A percentile compares a stretch with the other conserved stretches of the same genome.
phyloP scores from a whole-genome alignment of 2,113 vertebrate species.

The Electrona antarctica region DNA sequence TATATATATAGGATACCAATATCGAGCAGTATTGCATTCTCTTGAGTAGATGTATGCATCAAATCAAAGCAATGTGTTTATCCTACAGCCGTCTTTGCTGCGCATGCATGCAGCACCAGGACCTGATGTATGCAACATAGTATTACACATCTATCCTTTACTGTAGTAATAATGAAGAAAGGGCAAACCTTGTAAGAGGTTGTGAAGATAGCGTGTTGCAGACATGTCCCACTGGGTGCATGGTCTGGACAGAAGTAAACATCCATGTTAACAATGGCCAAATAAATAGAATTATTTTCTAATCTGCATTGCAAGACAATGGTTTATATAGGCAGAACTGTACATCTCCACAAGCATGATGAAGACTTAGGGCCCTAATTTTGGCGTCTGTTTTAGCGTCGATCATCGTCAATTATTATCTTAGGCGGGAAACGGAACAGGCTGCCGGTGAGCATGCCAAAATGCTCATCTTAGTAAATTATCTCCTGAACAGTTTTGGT shows the following conservation, averaged over 20 bases:
- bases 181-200: constrained; percentile 82
- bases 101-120: no score
- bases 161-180: not conserved
- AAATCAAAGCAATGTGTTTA: no score
- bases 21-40: not conserved
- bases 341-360: not conserved
- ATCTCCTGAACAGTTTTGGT: no score
- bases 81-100: no score
- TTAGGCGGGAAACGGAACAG: no score
- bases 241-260: constrained; percentile 72
- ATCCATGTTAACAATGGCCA: not conserved
- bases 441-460: no score
- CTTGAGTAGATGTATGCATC: no score
- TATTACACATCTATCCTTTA: not conserved
- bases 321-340: not conserved
- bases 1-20: not conserved
- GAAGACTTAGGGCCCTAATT: no score
- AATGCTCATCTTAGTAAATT: no score
- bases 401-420: no score
- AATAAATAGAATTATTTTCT: not conserved
- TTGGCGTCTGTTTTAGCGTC: no score
- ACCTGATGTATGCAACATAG: no score
- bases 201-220: constrained; percentile 84
- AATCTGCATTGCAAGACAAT: not conserved
- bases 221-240: constrained; percentile 87